Percentiles rank a stretch among this genome's conserved stretches.
phyloP scores from a whole-genome alignment of 2,888 invertebrate genomes.

The Prostheceraeus crozeri region DNA sequence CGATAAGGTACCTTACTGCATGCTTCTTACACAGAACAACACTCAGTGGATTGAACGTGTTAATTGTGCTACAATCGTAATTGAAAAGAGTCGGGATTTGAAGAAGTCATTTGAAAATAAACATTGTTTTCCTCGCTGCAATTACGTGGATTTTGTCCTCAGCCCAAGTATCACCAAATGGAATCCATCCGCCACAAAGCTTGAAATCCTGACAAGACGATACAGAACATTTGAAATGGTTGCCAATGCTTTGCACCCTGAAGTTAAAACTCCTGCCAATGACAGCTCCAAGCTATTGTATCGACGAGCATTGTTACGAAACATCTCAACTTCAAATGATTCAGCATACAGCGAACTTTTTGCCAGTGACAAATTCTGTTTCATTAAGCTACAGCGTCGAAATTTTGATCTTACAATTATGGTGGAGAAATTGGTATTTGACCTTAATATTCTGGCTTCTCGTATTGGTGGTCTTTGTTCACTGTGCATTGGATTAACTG shows the following conservation, averaged over 20 bases:
- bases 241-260: neutral
- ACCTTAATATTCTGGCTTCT: slow-evolving; percentile 30
- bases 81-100: neutral
- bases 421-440: slow-evolving; percentile 26
- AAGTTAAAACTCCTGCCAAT: slow-evolving; percentile 1
- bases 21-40: slow-evolving; percentile 2
- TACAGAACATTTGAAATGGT: slow-evolving; percentile 12
- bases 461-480: slow-evolving; percentile 33
- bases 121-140: slow-evolving; percentile 25
- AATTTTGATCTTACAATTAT: slow-evolving; percentile 34
- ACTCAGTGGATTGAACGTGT: neutral
- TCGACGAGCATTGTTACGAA: neutral
- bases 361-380: slow-evolving; percentile 18
- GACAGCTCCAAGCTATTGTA: slow-evolving; percentile 1
- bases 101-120: slow-evolving; percentile 15
- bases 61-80: neutral
- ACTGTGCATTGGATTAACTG: slow-evolving; percentile 31
- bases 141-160: slow-evolving; percentile 24
- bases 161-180: slow-evolving; percentile 29
- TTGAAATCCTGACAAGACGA: slow-evolving; percentile 7
- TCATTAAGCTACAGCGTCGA: slow-evolving; percentile 23
- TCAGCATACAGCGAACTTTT: no score
- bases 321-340: no score
- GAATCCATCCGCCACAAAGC: neutral
- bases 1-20: slow-evolving; percentile 23